These are phyloP conservation scores for Meganola albula DNA, from an alignment of 2,888 invertebrate species.

Conservation along the genomic window DNA sequence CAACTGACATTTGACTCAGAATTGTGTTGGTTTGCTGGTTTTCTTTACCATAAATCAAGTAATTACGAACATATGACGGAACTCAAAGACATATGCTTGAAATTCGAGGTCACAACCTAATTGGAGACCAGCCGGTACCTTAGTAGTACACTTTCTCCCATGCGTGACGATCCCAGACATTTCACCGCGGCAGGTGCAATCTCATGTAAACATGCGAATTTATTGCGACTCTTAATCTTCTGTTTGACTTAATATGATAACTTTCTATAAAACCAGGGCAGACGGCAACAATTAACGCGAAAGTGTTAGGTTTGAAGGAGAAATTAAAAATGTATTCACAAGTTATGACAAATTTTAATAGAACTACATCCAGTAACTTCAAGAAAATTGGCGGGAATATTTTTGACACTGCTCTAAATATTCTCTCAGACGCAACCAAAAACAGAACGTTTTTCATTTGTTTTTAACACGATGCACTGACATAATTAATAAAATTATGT, in stretches of 20 bases:
- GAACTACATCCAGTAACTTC: no score
- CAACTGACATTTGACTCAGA: not conserved
- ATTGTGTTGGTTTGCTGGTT: not conserved
- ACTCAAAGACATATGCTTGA: constrained; percentile 43
- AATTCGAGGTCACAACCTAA: constrained; percentile 73
- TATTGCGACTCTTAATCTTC: constrained; percentile 39
- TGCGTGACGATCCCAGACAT: constrained; percentile 65
- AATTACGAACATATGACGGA: constrained; percentile 20
- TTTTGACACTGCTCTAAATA: no score
- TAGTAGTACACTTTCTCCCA: constrained; percentile 74
- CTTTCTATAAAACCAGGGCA: constrained; percentile 42
- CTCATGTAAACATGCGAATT: constrained; percentile 36
- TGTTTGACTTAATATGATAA: constrained; percentile 36
- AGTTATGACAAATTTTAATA: no score
- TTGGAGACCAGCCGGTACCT: constrained; percentile 64
- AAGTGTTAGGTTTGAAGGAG: no score
- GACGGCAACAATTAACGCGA: constrained; percentile 8
- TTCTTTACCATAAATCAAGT: not conserved
- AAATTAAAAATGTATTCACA: no score
- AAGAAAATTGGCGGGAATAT: no score
- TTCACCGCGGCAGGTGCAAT: constrained; percentile 50
- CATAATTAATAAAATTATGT: no score
- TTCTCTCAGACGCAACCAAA: no score
- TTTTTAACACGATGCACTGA: no score
- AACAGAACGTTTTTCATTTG: no score